Evolutionary conservation across 1,140 invertebrate species (phyloP).

Genomic region (Diorhabda carinulata): DNA sequence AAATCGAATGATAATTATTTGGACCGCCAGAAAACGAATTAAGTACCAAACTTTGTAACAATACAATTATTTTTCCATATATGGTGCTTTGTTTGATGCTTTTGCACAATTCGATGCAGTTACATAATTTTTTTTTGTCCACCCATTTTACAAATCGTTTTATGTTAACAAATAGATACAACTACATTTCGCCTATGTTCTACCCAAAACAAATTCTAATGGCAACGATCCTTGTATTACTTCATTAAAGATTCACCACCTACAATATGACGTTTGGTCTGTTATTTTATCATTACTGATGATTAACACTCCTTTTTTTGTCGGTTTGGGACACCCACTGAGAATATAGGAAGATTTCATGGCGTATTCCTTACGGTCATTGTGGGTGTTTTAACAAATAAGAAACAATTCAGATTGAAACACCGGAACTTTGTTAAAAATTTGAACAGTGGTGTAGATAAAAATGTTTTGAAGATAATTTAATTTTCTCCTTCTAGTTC

Average conservation of each 20-base stretch:
- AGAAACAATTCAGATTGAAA: constrained; percentile 4
- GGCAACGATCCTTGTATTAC: background rate
- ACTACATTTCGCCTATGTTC: no score
- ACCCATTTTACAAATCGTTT: no score
- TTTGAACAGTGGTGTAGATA: background rate
- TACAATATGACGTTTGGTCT: background rate
- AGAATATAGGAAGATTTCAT: background rate
- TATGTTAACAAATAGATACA: no score
- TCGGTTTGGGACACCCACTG: background rate
- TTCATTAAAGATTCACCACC: background rate
- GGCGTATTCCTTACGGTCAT: background rate
- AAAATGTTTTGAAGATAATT: background rate
- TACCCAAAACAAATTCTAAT: no score
- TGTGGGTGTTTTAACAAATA: background rate
- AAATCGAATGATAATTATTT: no score
- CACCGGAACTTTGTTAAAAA: background rate
- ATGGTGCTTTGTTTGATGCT: no score
- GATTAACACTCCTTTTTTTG: background rate
- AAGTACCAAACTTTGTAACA: no score
- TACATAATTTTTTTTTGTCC: no score
- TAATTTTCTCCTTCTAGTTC: no score
- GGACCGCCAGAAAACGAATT: no score
- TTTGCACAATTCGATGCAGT: no score
- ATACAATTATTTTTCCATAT: no score
- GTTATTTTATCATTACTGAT: background rate